Conservation (phyloP, 2,888 invertebrate species). For the Drosophila parthenogenetica region DNA sequence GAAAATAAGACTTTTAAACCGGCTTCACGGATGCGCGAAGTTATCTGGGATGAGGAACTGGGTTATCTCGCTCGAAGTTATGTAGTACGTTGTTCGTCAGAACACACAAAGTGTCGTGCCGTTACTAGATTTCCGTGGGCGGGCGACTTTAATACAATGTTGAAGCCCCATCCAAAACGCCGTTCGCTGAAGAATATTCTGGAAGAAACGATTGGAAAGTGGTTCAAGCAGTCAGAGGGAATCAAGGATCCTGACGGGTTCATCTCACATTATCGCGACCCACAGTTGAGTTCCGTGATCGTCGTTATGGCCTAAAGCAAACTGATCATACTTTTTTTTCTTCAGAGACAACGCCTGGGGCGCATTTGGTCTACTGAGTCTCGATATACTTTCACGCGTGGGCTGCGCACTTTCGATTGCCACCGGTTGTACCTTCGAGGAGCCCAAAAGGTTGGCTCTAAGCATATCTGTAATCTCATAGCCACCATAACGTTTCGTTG, state of each 20-base stretch:
- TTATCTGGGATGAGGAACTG: constrained; percentile 67
- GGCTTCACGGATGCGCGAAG: constrained; percentile 58
- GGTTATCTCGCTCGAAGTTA: constrained; percentile 58
- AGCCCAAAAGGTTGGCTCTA: too few relatives aligned
- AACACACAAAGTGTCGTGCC: constrained; percentile 51
- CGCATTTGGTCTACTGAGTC: constrained; percentile 23
- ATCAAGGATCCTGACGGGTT: too few relatives aligned
- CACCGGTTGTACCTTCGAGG: constrained; percentile 10
- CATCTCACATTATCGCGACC: too few relatives aligned
- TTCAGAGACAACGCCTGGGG: neutral
- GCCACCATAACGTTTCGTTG: neutral
- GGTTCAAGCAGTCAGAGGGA: too few relatives aligned
- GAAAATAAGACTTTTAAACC: constrained; percentile 12
- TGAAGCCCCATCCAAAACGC: neutral
- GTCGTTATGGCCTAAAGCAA: too few relatives aligned
- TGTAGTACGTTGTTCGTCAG: constrained; percentile 44
- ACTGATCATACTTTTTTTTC: too few relatives aligned
- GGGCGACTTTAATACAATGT: constrained; percentile 25
- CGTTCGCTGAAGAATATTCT: neutral
- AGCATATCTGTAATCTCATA: too few relatives aligned
- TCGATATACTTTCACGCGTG: constrained; percentile 51
- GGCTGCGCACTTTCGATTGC: constrained; percentile 46
- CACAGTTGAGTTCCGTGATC: too few relatives aligned
- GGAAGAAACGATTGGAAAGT: neutral
- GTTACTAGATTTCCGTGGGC: constrained; percentile 55